These are phyloP conservation scores for Amphipyra tragopoginis DNA, from an alignment of 2,888 invertebrate genomes.

Conservation along the genomic window DNA sequence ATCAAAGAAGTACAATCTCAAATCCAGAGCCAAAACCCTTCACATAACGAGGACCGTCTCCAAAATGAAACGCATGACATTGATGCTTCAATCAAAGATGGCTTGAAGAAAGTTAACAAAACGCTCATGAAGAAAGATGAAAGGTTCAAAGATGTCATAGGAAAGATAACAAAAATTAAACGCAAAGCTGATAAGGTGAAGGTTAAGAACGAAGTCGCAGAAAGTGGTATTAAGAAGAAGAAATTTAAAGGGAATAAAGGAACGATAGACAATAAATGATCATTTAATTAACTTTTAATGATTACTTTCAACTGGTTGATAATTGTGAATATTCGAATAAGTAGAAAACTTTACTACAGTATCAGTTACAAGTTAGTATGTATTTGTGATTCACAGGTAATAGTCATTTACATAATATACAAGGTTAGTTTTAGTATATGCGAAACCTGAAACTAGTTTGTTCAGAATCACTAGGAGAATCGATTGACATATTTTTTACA, in stretches of 20 bases:
- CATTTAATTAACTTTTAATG: too few species aligned
- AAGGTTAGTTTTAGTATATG: too few species aligned
- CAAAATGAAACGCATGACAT: slow-evolving; percentile 68
- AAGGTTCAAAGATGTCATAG: slow-evolving; percentile 84
- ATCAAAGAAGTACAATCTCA: slow-evolving; percentile 78
- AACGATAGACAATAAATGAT: too few species aligned
- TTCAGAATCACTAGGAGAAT: too few species aligned
- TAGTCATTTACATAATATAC: too few species aligned
- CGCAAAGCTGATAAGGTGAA: slow-evolving; percentile 79
- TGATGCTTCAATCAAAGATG: slow-evolving; percentile 76
- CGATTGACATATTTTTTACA: too few species aligned
- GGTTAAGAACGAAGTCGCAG: slow-evolving; percentile 48
- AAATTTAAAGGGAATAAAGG: slow-evolving; percentile 35
- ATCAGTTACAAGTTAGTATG: too few species aligned
- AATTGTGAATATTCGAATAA: too few species aligned
- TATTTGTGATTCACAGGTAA: too few species aligned
- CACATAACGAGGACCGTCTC: slow-evolving; percentile 60
- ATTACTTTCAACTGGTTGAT: too few species aligned
- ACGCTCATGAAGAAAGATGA: slow-evolving; percentile 85
- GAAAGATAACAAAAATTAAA: slow-evolving; percentile 83
- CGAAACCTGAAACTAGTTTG: too few species aligned
- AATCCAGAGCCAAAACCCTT: slow-evolving; percentile 64
- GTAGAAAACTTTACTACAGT: too few species aligned
- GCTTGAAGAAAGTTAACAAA: slow-evolving; percentile 81
- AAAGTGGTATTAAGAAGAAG: slow-evolving; percentile 65